Evolutionary conservation across 2,113 vertebrate species (phyloP).

Genomic region (Gnathonemus longibarbis): DNA sequence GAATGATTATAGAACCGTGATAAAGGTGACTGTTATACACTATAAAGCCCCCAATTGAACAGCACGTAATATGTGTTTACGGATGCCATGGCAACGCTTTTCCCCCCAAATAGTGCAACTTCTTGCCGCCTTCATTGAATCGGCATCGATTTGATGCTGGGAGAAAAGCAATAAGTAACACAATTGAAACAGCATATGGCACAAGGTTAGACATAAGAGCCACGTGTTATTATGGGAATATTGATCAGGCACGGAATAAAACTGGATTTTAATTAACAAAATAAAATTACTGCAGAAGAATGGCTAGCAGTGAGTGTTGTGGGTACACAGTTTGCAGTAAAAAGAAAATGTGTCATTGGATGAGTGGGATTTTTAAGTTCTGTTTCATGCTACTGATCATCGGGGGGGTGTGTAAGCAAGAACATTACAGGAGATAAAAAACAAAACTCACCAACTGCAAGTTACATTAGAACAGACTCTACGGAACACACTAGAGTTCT

Average conservation of each 20-base stretch:
- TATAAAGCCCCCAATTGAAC: background rate
- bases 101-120: background rate
- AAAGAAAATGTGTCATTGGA: background rate
- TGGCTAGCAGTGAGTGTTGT: background rate
- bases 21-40: background rate
- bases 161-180: background rate
- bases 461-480: background rate
- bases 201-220: background rate
- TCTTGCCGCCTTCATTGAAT: background rate
- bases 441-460: background rate
- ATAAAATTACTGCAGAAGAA: background rate
- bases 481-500: background rate
- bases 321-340: background rate
- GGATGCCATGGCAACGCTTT: background rate
- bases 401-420: background rate
- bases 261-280: constrained; percentile 2
- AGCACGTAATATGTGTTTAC: background rate
- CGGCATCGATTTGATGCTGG: background rate
- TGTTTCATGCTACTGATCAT: background rate
- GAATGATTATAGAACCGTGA: background rate
- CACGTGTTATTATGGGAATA: background rate
- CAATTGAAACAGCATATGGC: background rate
- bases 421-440: background rate
- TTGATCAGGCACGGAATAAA: background rate
- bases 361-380: background rate